Conservation (phyloP, 2,113 vertebrate species). For the Oenanthe oenanthe region DNA sequence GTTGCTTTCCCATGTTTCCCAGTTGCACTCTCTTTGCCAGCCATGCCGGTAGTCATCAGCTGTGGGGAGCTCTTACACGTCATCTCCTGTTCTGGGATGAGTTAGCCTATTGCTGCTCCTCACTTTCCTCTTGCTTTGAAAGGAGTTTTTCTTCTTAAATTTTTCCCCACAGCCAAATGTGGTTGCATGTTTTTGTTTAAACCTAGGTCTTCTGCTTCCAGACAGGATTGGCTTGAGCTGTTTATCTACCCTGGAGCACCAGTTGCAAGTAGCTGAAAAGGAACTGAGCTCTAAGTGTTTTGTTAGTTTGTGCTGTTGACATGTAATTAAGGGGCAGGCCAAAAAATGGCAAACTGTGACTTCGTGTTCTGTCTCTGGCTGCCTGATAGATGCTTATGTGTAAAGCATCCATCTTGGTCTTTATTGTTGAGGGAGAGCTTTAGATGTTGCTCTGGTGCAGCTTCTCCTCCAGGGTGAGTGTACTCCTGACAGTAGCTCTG, state of each 20-base stretch:
- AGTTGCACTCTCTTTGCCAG: background rate
- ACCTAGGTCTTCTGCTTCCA: background rate
- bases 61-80: background rate
- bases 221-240: background rate
- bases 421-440: background rate
- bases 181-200: background rate
- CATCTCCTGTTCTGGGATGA: background rate
- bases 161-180: background rate
- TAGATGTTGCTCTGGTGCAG: too few relatives aligned
- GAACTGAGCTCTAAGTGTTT: background rate
- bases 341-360: background rate
- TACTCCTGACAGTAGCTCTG: background rate
- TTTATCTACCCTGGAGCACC: background rate
- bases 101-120: background rate
- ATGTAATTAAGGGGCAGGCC: background rate
- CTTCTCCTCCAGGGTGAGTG: background rate
- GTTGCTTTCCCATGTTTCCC: background rate
- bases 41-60: background rate
- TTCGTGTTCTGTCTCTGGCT: background rate
- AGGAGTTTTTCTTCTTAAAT: background rate
- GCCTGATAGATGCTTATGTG: background rate
- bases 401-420: fast-evolving
- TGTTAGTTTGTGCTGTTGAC: background rate
- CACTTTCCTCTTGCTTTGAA: background rate
- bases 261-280: background rate